These are phyloP conservation scores for Sisor rabdophorus DNA, from an alignment of 2,113 vertebrate genomes.

Conservation along the genomic window DNA sequence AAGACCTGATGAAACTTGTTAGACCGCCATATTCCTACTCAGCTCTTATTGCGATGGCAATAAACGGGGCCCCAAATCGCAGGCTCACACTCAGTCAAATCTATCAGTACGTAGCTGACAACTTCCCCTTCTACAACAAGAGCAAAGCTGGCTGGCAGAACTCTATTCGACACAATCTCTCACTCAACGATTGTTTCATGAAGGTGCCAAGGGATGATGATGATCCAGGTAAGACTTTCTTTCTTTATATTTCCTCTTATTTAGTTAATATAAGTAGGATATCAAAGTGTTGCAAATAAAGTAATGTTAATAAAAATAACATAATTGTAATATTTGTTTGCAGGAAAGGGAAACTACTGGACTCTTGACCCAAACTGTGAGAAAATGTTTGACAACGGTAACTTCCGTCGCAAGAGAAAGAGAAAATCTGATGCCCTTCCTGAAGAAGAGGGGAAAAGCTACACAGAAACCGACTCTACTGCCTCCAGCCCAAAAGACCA, in stretches of 20 bases:
- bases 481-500: conserved; percentile 70
- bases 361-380: conserved; percentile 93
- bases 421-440: conserved; percentile 75
- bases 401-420: conserved; percentile 92
- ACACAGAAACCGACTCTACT: conserved; percentile 63
- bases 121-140: conserved; percentile 92
- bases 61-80: conserved; percentile 80
- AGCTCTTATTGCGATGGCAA: conserved; percentile 95
- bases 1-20: conserved; percentile 83
- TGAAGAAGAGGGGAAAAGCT: conserved; percentile 44
- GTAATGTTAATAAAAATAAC: neutral
- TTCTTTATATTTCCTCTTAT: neutral
- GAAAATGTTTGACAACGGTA: conserved; percentile 96
- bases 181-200: conserved; percentile 87
- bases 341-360: conserved; percentile 99
- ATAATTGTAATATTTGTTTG: conserved; percentile 17
- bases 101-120: conserved; percentile 88
- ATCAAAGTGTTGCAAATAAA: neutral
- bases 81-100: conserved; percentile 92
- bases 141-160: conserved; percentile 93
- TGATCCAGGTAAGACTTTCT: conserved; percentile 77
- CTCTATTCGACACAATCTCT: conserved; percentile 86
- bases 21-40: conserved; percentile 95
- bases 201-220: conserved; percentile 84
- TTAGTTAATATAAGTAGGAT: neutral